Percentiles rank a stretch among this genome's conserved stretches.
Evolutionary conservation across 2,113 vertebrate species (phyloP).

Genomic region (Elephantulus edwardii): DNA sequence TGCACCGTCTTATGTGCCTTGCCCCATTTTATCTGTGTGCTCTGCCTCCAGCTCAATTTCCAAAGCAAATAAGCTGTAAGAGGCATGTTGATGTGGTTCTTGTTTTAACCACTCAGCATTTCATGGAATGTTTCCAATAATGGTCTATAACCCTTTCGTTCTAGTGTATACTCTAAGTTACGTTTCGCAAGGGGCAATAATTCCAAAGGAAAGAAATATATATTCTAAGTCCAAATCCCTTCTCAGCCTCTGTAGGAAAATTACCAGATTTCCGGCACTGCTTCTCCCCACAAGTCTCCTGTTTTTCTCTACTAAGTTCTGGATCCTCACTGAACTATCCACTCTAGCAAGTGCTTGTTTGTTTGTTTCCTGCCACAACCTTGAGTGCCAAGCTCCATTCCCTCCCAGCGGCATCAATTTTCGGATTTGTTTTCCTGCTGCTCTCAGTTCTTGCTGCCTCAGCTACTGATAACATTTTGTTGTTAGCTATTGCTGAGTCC

Average conservation of each 20-base stretch:
- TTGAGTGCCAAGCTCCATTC: neutral
- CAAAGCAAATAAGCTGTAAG: neutral
- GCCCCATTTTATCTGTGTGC: no score
- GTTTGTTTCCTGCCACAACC: neutral
- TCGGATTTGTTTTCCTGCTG: neutral
- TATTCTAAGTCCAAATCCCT: neutral
- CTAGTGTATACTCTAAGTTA: no score
- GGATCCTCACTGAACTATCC: neutral
- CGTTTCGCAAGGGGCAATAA: no score
- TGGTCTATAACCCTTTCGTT: neutral
- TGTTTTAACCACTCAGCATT: neutral
- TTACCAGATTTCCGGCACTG: rapidly evolving
- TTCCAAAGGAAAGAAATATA: neutral
- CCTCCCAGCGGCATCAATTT: rapidly evolving
- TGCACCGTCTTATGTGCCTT: rapidly evolving
- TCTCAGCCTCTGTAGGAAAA: neutral
- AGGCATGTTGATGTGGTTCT: neutral
- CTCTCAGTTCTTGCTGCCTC: neutral
- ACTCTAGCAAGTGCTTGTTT: neutral
- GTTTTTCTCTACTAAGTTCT: neutral
- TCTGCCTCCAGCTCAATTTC: neutral
- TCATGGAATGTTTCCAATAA: neutral
- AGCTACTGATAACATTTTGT: neutral
- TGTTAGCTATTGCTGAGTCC: no score
- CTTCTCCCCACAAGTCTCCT: neutral